phyloP scores from a whole-genome alignment of 1,140 invertebrate genomes.

The Ceratina calcarata region DNA sequence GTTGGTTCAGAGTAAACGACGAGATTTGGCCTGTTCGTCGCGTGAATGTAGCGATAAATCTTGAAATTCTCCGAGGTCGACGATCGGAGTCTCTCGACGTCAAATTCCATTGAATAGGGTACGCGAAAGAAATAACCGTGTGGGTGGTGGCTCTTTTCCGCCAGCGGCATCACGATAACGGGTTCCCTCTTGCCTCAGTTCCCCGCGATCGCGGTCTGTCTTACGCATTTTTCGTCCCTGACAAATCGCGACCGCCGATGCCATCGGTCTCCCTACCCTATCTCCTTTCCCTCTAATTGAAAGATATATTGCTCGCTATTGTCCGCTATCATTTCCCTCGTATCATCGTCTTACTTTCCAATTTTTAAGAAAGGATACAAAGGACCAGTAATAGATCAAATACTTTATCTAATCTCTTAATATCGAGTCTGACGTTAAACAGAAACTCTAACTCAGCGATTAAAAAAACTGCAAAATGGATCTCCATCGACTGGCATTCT shows the following conservation, averaged over 20 bases:
- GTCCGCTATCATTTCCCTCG: not conserved
- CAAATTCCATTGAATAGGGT: conserved; percentile 43
- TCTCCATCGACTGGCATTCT: not conserved
- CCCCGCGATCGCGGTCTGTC: conserved; percentile 17
- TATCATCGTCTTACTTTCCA: no score
- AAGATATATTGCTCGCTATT: not conserved
- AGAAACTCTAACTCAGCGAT: no score
- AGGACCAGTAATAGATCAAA: not conserved
- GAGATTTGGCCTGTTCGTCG: not conserved
- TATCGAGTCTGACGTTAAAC: not conserved
- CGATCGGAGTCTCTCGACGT: conserved; percentile 28
- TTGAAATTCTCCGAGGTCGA: conserved; percentile 16
- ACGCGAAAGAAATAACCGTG: conserved; percentile 39
- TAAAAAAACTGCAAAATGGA: not conserved
- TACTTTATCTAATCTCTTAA: not conserved
- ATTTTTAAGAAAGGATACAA: not conserved
- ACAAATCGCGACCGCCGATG: conserved; percentile 36
- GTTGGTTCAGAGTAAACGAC: not conserved
- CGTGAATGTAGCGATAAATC: conserved; percentile 39
- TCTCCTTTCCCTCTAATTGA: not conserved
- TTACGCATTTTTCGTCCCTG: conserved; percentile 43
- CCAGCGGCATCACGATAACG: conserved; percentile 33
- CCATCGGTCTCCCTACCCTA: not conserved
- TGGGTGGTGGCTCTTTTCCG: conserved; percentile 45
- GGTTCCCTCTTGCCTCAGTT: not conserved